A percentile compares a stretch with the other conserved stretches of the same genome.
Evolutionary conservation across 1,140 invertebrate species (phyloP).

Genomic region (Macrobrachium nipponense): DNA sequence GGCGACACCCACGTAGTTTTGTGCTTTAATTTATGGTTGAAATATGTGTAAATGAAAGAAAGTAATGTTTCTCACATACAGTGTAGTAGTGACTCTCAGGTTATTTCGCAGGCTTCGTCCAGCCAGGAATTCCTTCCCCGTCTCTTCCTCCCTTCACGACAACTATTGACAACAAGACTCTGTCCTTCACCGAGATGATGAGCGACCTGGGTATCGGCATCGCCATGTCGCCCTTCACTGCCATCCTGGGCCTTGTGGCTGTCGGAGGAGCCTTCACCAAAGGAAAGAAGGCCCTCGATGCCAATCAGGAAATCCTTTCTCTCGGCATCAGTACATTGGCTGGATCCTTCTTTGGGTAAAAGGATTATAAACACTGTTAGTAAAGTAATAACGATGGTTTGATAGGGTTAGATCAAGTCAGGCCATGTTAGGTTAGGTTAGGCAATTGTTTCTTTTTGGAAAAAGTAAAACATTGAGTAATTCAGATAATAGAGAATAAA

Average conservation of each 20-base stretch:
- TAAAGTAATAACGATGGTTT: neutral
- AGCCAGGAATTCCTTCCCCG: conserved; percentile 54
- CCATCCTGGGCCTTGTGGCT: conserved; percentile 84
- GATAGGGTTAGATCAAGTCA: neutral
- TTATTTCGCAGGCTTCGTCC: conserved; percentile 53
- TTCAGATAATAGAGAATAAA: too few species aligned
- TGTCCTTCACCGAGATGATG: conserved; percentile 73
- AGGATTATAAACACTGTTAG: too few species aligned
- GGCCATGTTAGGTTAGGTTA: neutral
- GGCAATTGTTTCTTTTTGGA: neutral
- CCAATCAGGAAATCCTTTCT: conserved; percentile 85
- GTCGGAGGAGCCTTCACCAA: conserved; percentile 81
- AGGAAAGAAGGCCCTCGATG: conserved; percentile 75
- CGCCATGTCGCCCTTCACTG: conserved; percentile 80
- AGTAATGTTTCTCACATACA: too few species aligned
- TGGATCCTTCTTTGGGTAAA: conserved; percentile 84
- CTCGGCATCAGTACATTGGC: conserved; percentile 87
- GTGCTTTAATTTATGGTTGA: too few species aligned
- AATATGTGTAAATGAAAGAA: too few species aligned
- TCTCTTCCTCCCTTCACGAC: conserved; percentile 55
- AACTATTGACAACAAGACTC: conserved; percentile 47
- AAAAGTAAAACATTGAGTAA: too few species aligned
- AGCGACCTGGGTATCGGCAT: conserved; percentile 80
- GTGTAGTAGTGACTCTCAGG: neutral
- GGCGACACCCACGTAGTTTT: too few species aligned